Conservation (phyloP, 1,140 invertebrate species). For the Paraescarpia echinospica region DNA sequence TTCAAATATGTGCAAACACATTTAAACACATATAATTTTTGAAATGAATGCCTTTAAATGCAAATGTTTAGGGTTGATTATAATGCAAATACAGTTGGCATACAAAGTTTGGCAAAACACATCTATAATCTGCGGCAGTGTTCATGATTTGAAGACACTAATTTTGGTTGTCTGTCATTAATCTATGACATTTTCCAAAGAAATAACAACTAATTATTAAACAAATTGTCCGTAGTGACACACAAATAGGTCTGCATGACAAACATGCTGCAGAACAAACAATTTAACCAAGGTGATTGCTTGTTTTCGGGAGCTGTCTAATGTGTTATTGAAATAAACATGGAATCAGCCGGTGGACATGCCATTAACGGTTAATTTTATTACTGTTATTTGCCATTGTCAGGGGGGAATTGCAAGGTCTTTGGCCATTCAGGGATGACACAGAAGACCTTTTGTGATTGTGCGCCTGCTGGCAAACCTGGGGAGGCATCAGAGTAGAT, state of each 20-base stretch:
- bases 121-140: neutral
- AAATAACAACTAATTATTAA: neutral
- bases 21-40: neutral
- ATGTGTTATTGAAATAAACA: conserved; percentile 6
- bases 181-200: neutral
- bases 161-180: neutral
- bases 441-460: neutral
- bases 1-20: too few relatives aligned
- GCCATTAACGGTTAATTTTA: neutral
- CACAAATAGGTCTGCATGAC: neutral
- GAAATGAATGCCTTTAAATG: neutral
- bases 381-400: conserved; percentile 1
- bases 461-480: neutral
- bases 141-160: neutral
- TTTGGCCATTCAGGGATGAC: neutral
- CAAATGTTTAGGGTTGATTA: neutral
- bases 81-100: neutral
- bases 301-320: neutral
- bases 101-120: too few relatives aligned
- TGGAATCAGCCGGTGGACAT: neutral
- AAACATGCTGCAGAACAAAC: neutral
- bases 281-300: neutral
- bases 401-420: neutral
- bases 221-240: neutral
- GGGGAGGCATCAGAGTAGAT: neutral